Conservation (phyloP, 2,797 vertebrate genomes). For the Premnoplex brunnescens region DNA sequence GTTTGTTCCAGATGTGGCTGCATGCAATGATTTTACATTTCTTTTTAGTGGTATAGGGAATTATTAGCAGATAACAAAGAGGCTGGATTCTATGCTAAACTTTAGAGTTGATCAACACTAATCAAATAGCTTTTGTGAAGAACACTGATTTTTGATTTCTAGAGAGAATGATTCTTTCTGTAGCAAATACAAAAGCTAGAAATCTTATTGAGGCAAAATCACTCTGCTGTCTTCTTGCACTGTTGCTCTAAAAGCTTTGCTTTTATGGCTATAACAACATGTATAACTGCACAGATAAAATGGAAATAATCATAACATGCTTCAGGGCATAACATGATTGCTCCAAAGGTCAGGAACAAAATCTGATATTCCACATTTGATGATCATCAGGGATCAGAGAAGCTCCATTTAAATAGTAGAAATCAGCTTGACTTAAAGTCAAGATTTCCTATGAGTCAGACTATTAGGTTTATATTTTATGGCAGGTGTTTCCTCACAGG, state of each 20-base stretch:
- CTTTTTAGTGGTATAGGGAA: neutral
- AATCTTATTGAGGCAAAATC: neutral
- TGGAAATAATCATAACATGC: conserved; percentile 22
- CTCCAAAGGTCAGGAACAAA: conserved; percentile 44
- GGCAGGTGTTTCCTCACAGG: neutral
- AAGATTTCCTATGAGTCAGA: neutral
- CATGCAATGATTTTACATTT: neutral
- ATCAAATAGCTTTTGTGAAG: neutral
- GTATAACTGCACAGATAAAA: conserved; percentile 6
- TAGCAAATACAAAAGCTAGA: neutral
- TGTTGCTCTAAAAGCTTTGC: neutral
- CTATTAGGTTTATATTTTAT: neutral
- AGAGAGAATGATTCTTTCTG: neutral
- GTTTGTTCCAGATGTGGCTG: neutral
- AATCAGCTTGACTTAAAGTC: neutral
- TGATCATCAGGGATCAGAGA: conserved; percentile 1
- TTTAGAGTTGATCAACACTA: neutral
- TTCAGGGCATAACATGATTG: conserved; percentile 23
- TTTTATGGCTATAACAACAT: conserved; percentile 31
- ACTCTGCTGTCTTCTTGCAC: neutral
- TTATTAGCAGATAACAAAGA: neutral
- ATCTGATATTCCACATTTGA: neutral
- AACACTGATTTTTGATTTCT: neutral
- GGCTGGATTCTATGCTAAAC: neutral
- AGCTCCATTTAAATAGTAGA: neutral